Evolutionary conservation across 1,140 invertebrate genomes (phyloP), one percentile per base, ranked within the genome.

Genomic region (Atta cephalotes): DNA sequence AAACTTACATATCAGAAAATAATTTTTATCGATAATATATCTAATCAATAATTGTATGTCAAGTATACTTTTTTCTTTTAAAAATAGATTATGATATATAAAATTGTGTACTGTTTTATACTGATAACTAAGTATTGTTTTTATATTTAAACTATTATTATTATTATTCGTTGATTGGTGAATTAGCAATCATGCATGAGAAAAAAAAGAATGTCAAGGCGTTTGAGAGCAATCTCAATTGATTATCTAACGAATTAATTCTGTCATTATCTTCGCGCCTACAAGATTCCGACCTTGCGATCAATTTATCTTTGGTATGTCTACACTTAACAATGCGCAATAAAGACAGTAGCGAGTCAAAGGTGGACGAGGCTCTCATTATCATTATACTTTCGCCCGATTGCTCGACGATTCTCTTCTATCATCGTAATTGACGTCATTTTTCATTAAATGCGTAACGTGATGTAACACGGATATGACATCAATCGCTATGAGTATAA

Each of bases 271-370:
- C n/a, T n/a, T 88, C 60, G 39, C 90, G 87, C 87, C 91, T 81
- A 91, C 91, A 51, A 70, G 56, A 90, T 88, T 88, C 88, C 86
- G 63, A 39, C 90, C 91, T 91, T 90, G 88, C 68, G 68, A 84
- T 90, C 88, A 77, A 88, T 91, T 89, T 79, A 35, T 87, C 60
- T 82, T 84, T 25, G 28, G 58, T 35, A 72, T 74, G 56, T 35
- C 53, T 63, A 60, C 10, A 49, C 63, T 58, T 79, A 87, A 90
- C 79, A 84, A 89, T 79, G 85, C 45, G 39, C 74, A 68, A 85
- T 90, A 87, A 89, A 60, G 31, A 51, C 56, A 6, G 39, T 12
- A 76, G 21, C 58, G 39, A 62, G 31, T 68, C 80, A 49, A 21
- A 74, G 21, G 18, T 62, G 35, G 14, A 62, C 68, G 71, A 74